Evolutionary conservation across 2,113 vertebrate species (phyloP).

Genomic region (Myrmecophaga tridactyla): DNA sequence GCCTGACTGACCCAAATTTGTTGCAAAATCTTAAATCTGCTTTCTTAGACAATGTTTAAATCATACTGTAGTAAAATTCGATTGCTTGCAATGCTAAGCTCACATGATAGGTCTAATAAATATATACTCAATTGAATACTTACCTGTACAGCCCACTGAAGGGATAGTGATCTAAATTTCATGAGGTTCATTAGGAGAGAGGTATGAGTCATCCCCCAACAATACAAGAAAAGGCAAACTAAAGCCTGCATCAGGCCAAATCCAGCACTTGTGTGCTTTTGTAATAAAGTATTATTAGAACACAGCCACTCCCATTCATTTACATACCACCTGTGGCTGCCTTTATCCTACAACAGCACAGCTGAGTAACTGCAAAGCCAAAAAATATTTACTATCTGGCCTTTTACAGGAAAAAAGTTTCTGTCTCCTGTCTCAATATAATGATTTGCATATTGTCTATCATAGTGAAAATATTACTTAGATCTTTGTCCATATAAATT

Average conservation of each 20-base stretch:
- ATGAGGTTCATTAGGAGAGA: neutral
- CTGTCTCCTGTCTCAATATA: neutral
- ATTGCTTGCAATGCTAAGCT: neutral
- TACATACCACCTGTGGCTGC: neutral
- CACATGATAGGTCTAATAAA: neutral
- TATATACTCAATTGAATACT: neutral
- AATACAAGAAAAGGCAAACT: neutral
- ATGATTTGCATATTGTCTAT: neutral
- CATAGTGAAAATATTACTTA: neutral
- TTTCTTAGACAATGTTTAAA: neutral
- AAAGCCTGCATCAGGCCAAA: neutral
- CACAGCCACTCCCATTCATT: neutral
- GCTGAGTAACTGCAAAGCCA: neutral
- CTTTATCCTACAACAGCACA: neutral
- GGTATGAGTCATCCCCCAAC: neutral
- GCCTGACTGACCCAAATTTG: neutral
- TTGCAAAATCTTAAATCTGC: neutral
- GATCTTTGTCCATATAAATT: neutral
- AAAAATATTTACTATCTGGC: neutral
- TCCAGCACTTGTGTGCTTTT: neutral
- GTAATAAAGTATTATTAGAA: neutral
- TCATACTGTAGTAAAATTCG: neutral
- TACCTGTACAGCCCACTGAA: neutral
- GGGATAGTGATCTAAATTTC: neutral
- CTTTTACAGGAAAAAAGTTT: neutral